Evolutionary conservation across 2,797 vertebrate species (phyloP), one percentile per base, ranked within the genome.

Genomic region (Botia almorhae): DNA sequence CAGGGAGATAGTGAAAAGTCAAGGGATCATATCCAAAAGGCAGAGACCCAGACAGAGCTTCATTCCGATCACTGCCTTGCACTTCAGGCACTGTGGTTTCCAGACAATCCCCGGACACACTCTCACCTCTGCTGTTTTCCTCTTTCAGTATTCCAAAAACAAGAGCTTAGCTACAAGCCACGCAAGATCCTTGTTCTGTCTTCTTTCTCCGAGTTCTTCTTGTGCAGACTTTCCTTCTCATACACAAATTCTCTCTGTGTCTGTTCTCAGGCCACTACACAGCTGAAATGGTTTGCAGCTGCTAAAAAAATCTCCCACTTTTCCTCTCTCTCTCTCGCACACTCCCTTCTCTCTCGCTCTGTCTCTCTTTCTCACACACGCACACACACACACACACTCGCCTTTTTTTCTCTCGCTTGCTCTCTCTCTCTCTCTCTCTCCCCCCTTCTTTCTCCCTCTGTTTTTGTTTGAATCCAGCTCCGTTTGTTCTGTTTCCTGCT

Each of bases 391-490:
- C 69, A 39, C 83, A 60, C 74, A 17, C 68, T 68, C n/a, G 26
- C 19, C 80, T 63, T 61, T 51, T 74, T 82, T 68, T 73, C 67
- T 51, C 80, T 43, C 77, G 43, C 82, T 82, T 83, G 50, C 83
- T n/a, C 73, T 12, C 39, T 0, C 39, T 39, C 85, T 74, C 48
- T 74, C 88, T 76, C 84, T 6, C 36, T 36, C 36, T 2, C 36
- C 69, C 87, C 82, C 82, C 69, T 84, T 70, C 61, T 55, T 84
- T 76, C 78, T 74, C 75, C 11, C 78, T 70, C 87, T 96, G 96
- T 97, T 97, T 97, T 96, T 93, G 94, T 97, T 97, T 96, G 96
- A 97, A 97, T 95, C 88, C 92, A 91, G 94, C 93, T 93, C 92
- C 90, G 96, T 93, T 95, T 94, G 95, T 96, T 95, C 96, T 93